Base-by-base conservation (phyloP, 2,888 invertebrate genomes). In the Nasonovia ribisnigri region DNA sequence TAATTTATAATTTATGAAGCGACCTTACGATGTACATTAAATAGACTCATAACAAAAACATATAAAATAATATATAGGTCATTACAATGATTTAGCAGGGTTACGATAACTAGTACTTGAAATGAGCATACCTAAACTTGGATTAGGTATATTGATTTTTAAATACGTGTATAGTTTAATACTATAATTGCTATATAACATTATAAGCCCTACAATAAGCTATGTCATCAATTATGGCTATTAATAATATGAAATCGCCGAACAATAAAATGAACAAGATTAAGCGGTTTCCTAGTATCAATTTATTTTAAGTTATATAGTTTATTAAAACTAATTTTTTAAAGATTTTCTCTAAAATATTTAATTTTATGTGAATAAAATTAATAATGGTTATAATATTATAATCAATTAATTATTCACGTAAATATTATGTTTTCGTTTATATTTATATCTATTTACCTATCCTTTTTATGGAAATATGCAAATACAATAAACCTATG, bases 261-360 rank as follows among this genome's bases (percentile, higher is more conserved):
- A 84, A 90, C 16, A 51, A 91, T 20, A 29, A 43, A 91, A 91
- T 91, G 54, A 84, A 54, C 43, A 29, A 91, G 43, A 51, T 36
- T 43, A 91, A 54, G n/a, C 16, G 20, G 29, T n/a, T 29, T n/a
- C 11, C 54, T 4, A 54, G 20, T 20, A 84, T 43, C 26, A 42
- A 84, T 77, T 91, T 51, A 54, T 54, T 84, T 24, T 48, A 42
- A 84, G 42, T 51, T 84, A 77, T 84, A 77, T 42, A 29, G 90
- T 90, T 48, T 77, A 90, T 84, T 51, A 51, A 77, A 84, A 51
- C 16, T 26, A 8, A 57, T 88, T 29, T 88, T 57, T 88, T 51
- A 5, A n/a, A n/a, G n/a, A n/a, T 29, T 51, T 48, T n/a, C 1
- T 48, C 36, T 0, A 77, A n/a, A 67, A 36, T 51, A 48, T 51